These are phyloP conservation scores for Rhinichthys klamathensis DNA, from an alignment of 2,113 vertebrate species.

Conservation along the genomic window DNA sequence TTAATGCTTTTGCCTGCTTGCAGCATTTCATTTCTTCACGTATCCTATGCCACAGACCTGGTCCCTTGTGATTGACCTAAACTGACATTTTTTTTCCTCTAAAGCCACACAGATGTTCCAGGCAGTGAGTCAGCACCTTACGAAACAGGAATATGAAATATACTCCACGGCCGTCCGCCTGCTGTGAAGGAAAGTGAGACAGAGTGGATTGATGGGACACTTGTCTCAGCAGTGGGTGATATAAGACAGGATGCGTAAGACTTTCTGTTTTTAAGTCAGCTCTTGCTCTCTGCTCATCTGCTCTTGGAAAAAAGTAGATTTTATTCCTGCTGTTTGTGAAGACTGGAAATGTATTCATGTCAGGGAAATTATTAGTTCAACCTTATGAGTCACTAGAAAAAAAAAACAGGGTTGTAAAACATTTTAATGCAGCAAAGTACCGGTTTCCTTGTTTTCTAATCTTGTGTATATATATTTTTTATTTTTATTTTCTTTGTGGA, in stretches of 20 bases:
- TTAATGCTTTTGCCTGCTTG: constrained; percentile 39
- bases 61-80: constrained; percentile 4
- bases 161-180: background rate
- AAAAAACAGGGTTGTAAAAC: constrained; percentile 5
- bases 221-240: constrained; percentile 24
- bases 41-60: background rate
- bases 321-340: constrained; percentile 22
- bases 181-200: background rate
- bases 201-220: constrained; percentile 12
- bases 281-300: constrained; percentile 7
- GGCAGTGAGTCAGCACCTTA: constrained; percentile 44
- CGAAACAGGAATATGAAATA: constrained; percentile 44
- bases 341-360: constrained; percentile 5
- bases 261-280: constrained; percentile 13
- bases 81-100: constrained; percentile 7
- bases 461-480: background rate
- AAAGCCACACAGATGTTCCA: constrained; percentile 50
- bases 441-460: background rate
- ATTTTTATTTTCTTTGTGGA: too few species aligned
- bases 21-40: constrained; percentile 18
- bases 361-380: constrained; percentile 20
- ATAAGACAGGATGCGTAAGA: constrained; percentile 42
- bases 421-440: background rate
- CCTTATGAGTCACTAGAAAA: background rate
- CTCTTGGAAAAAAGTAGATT: background rate